These are phyloP conservation scores for Columbina picui DNA, from an alignment of 2,113 vertebrate species.

Conservation along the genomic window DNA sequence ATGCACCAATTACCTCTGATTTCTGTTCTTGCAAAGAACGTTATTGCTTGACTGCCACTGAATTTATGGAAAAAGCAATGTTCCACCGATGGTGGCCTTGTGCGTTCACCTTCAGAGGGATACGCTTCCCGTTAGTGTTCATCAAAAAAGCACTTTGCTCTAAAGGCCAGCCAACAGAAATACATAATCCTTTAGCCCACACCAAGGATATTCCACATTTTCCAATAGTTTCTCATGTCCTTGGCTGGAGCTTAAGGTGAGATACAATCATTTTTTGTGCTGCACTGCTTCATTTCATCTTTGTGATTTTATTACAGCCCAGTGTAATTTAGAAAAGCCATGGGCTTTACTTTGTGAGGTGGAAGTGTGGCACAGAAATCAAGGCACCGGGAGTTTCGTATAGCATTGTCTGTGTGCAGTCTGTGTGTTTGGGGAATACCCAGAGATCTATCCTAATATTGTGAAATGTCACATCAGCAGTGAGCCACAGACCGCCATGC, in stretches of 20 bases:
- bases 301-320: slow-evolving; percentile 49
- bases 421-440: slow-evolving; percentile 25
- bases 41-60: slow-evolving; percentile 47
- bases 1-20: slow-evolving; percentile 57
- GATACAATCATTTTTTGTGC: slow-evolving; percentile 31
- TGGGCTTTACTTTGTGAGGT: neutral
- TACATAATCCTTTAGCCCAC: slow-evolving; percentile 19
- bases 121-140: slow-evolving; percentile 51
- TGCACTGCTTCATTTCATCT: slow-evolving; percentile 36
- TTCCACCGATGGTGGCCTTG: slow-evolving; percentile 4
- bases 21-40: slow-evolving; percentile 59
- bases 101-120: slow-evolving; percentile 53
- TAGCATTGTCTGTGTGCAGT: neutral
- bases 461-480: slow-evolving; percentile 36
- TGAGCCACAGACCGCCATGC: neutral
- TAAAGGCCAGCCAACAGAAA: slow-evolving; percentile 60
- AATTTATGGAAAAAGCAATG: slow-evolving; percentile 58
- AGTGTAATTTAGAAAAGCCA: slow-evolving; percentile 35
- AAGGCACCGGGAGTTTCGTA: neutral
- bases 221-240: slow-evolving; percentile 27
- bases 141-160: slow-evolving; percentile 63
- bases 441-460: neutral
- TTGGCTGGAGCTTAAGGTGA: slow-evolving; percentile 53
- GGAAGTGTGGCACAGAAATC: neutral
- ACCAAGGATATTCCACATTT: slow-evolving; percentile 45